These are phyloP conservation scores for Caenorhabditis wallacei DNA, from an alignment of 2,888 invertebrate genomes.

Conservation along the genomic window DNA sequence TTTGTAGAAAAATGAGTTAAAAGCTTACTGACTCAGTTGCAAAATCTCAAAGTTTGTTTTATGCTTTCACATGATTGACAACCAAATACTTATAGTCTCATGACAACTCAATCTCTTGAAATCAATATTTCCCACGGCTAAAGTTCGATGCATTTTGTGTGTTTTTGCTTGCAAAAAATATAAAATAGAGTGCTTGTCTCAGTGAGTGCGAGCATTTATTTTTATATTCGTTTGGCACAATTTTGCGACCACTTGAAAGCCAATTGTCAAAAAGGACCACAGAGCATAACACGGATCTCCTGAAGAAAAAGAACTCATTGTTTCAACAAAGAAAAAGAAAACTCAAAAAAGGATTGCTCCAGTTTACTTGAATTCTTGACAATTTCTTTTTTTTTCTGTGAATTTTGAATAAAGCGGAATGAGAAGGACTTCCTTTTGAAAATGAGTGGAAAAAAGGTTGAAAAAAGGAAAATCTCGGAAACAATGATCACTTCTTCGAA, in stretches of 20 bases:
- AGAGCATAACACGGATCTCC: conserved; percentile 6
- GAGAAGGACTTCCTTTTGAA: background rate
- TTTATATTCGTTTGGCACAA: conserved; percentile 26
- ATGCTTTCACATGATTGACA: too few relatives aligned
- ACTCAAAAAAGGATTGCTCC: conserved; percentile 16
- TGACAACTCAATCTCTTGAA: too few relatives aligned
- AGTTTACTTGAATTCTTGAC: conserved; percentile 32
- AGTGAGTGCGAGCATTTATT: conserved; percentile 20
- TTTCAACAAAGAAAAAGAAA: conserved; percentile 14
- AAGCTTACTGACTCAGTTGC: too few relatives aligned
- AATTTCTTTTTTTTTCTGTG: background rate
- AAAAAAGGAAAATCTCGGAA: too few relatives aligned
- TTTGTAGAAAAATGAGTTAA: too few relatives aligned
- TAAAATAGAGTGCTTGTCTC: conserved; percentile 29
- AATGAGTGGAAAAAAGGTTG: too few relatives aligned
- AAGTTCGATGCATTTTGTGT: conserved; percentile 9
- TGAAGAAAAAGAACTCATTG: conserved; percentile 24
- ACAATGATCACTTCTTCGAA: too few relatives aligned
- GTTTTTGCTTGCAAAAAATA: background rate
- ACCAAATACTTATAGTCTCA: too few relatives aligned
- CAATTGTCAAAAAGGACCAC: conserved; percentile 40
- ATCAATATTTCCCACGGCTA: conserved; percentile 40
- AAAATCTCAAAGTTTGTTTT: too few relatives aligned
- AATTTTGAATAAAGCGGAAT: conserved; percentile 29
- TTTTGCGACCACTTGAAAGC: conserved; percentile 41